These are phyloP conservation scores for Brachionus angularis DNA, from an alignment of 1,140 invertebrate species.

Conservation along the genomic window DNA sequence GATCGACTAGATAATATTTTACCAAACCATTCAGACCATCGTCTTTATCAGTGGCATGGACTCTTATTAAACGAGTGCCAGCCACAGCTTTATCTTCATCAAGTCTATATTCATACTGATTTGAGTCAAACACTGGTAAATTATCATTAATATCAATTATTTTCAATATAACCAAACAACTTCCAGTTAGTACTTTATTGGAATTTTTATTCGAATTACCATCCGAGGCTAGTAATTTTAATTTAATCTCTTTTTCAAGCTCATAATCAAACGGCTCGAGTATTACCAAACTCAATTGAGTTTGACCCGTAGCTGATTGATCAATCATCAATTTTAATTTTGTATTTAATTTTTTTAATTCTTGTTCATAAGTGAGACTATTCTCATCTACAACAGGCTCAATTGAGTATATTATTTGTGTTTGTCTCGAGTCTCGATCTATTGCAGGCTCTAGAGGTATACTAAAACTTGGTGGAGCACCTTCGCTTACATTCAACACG, in stretches of 20 bases:
- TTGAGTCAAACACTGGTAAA: conserved; percentile 37
- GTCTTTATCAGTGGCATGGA: conserved; percentile 28
- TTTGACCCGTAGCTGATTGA: not conserved
- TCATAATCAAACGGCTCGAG: conserved; percentile 34
- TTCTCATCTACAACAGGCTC: conserved; percentile 19
- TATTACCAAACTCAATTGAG: conserved; percentile 25
- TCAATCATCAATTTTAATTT: conserved; percentile 22
- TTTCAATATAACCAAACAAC: conserved; percentile 32
- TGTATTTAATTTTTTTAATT: not conserved
- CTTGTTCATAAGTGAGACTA: not conserved
- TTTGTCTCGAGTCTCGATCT: conserved; percentile 30
- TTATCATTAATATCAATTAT: conserved; percentile 41
- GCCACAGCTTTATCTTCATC: conserved; percentile 11
- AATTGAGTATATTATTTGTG: conserved; percentile 1
- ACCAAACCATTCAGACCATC: conserved; percentile 26
- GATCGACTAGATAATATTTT: not conserved
- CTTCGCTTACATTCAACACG: conserved; percentile 32
- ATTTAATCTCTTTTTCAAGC: not conserved
- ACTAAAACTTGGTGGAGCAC: conserved; percentile 17
- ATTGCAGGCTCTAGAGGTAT: conserved; percentile 21
- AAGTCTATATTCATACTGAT: conserved; percentile 26
- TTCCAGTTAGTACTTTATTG: not conserved
- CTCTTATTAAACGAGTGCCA: conserved; percentile 23
- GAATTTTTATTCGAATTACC: not conserved
- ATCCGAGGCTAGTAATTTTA: conserved; percentile 36